Conservation (phyloP, 1,140 invertebrate species). For the Procambarus virginalis region DNA sequence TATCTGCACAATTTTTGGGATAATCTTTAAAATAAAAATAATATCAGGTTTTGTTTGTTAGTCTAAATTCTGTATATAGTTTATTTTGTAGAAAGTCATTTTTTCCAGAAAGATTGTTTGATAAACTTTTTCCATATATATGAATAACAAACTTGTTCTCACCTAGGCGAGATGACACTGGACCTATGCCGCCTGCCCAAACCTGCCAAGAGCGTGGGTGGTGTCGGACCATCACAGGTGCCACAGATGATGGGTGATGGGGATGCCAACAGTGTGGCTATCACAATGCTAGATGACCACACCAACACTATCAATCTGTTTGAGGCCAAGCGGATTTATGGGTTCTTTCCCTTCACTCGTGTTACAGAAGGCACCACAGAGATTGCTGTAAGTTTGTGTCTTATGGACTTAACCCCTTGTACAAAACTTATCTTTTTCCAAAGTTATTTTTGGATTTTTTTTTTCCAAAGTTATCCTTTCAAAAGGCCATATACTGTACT, state of each 20-base stretch:
- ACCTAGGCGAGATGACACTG: conserved; percentile 74
- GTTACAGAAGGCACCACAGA: conserved; percentile 48
- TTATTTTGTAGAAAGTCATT: too few species aligned
- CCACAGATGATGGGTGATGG: conserved; percentile 47
- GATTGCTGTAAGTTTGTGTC: conserved; percentile 57
- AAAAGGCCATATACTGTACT: too few species aligned
- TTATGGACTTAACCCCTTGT: neutral
- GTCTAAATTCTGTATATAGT: too few species aligned
- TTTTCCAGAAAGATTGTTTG: too few species aligned
- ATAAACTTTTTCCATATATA: too few species aligned
- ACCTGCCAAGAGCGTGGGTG: conserved; percentile 73
- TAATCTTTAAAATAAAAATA: too few species aligned
- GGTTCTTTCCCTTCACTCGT: conserved; percentile 75
- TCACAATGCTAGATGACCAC: conserved; percentile 71
- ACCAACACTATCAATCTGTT: conserved; percentile 74
- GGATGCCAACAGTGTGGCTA: conserved; percentile 57
- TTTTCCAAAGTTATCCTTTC: too few species aligned
- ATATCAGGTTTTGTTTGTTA: too few species aligned
- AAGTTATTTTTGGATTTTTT: too few species aligned
- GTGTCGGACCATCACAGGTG: conserved; percentile 48
- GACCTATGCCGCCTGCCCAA: conserved; percentile 74
- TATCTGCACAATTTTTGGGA: too few species aligned
- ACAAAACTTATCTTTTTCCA: too few species aligned
- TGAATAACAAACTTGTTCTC: too few species aligned
- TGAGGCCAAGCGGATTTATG: conserved; percentile 75